Evolutionary conservation across 2,888 invertebrate species (phyloP), one percentile per base, ranked within the genome.

Genomic region (Apoda limacodes): DNA sequence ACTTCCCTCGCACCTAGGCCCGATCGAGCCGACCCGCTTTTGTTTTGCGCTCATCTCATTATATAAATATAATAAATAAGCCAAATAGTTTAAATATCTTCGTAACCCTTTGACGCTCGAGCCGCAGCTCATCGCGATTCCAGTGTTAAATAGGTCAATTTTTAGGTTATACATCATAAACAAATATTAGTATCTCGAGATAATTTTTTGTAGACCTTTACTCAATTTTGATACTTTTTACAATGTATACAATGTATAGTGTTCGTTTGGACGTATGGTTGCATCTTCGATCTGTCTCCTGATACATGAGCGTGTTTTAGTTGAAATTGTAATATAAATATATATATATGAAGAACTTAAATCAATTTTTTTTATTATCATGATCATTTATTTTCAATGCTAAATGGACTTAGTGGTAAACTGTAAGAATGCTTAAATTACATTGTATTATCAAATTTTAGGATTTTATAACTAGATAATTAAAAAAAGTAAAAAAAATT

Each of bases 191-290:
- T 76, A 70, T 76, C 75, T 76, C 76, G 76, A 78, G 74, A 76
- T 76, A 72, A 71, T 78, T 74, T 76, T 78, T 76, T 78, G 74
- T 80, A 80, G 76, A 72, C 74, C 74, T 81, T 75, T 80, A 80
- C 76, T 80, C 75, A 68, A 78, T 81, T 80, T 81, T 81, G 81
- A 81, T 81, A 81, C 80, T 80, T 80, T 61, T 81, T 81, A 78
- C 78, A 76, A 70, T 78, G 74, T 80, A 78, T 80, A 80, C 78
- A 80, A 75, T 75, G 76, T 78, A 74, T 74, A 76, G 75, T 74
- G 75, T 74, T 72, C 67, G 75, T 69, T 69, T 65, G 78, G 68
- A 71, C 60, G 76, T 66, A 67, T 71, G 76, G 49, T 56, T 72
- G 75, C 72, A 67, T 68, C 52, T 35, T 23, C 30, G 37, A 28